These are phyloP conservation scores for Centrocercus urophasianus DNA, from an alignment of 2,113 vertebrate genomes.

Conservation along the genomic window DNA sequence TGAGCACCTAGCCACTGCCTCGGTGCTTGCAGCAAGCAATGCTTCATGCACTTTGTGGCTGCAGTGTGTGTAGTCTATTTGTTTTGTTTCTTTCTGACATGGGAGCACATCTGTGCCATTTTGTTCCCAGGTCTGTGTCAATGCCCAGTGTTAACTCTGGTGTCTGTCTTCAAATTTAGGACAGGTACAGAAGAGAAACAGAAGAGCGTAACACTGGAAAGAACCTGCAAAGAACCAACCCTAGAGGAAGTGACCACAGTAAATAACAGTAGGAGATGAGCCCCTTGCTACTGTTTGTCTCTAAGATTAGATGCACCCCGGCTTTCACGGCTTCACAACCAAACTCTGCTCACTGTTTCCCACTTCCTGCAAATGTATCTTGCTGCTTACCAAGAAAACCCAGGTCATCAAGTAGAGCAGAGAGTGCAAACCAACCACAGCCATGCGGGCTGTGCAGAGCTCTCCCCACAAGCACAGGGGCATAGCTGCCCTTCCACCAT, in stretches of 20 bases:
- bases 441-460: not conserved
- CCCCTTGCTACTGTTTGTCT: not conserved
- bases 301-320: not conserved
- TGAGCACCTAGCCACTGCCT: rapidly evolving
- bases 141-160: not conserved
- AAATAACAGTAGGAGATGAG: not conserved
- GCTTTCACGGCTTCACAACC: not conserved
- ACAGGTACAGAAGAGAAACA: not conserved
- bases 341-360: not conserved
- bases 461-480: not conserved
- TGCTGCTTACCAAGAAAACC: not conserved
- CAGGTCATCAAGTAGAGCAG: conserved; percentile 4
- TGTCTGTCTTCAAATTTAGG: not conserved
- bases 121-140: not conserved
- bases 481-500: rapidly evolving
- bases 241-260: not conserved
- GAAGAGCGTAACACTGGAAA: not conserved
- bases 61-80: not conserved
- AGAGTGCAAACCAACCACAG: not conserved
- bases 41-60: not conserved
- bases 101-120: no score
- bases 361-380: conserved; percentile 21
- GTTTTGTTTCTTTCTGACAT: not conserved
- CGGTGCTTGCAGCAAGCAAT: not conserved
- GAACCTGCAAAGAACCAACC: not conserved